Conservation (phyloP, 1,140 invertebrate genomes). For the Sinella curviseta region DNA sequence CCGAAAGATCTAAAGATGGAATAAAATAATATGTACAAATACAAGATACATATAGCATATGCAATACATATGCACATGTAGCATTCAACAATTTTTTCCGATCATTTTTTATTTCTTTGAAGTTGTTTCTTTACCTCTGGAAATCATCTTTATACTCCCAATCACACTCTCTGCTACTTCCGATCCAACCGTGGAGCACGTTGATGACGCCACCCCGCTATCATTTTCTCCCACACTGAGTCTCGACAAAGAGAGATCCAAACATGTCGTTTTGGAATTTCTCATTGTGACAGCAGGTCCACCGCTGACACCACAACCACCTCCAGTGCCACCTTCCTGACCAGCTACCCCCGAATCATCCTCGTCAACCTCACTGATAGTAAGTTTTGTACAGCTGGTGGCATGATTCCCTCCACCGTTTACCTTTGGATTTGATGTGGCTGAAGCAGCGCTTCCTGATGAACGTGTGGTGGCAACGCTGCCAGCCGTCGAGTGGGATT, state of each 20-base stretch:
- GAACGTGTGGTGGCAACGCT: not conserved
- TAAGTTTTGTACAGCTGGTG: not conserved
- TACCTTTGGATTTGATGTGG: not conserved
- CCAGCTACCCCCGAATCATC: no score
- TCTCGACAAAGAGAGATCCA: not conserved
- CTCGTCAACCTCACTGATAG: slow-evolving; percentile 9
- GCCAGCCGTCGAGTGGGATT: not conserved
- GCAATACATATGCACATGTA: no score
- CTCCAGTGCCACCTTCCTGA: no score
- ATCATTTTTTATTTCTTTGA: not conserved
- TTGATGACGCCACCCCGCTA: slow-evolving; percentile 1
- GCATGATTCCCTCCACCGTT: not conserved
- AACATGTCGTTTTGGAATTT: not conserved
- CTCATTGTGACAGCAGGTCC: not conserved
- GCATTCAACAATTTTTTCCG: no score
- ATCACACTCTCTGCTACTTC: not conserved
- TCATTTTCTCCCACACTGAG: not conserved
- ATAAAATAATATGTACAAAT: not conserved
- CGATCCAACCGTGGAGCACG: not conserved
- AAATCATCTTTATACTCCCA: not conserved
- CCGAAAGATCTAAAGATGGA: not conserved
- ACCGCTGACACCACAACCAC: not conserved
- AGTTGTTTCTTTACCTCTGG: no score
- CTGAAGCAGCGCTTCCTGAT: not conserved
- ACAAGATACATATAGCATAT: not conserved